phyloP scores from a whole-genome alignment of 2,797 vertebrate genomes.

The Centropyge bicolor region DNA sequence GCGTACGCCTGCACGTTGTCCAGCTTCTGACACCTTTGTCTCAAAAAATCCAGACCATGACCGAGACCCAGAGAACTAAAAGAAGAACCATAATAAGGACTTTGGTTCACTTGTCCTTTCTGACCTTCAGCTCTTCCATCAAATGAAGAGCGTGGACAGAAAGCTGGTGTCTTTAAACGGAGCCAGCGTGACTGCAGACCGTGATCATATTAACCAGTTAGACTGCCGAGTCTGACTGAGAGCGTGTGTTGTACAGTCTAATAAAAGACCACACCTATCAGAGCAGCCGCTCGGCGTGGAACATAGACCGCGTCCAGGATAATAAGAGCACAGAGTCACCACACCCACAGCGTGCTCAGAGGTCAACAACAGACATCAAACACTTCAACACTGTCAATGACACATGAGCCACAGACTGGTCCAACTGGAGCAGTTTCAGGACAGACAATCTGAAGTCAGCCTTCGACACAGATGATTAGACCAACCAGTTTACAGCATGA shows the following conservation, averaged over 20 bases:
- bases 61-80: no score
- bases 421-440: not conserved
- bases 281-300: not conserved
- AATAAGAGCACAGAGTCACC: not conserved
- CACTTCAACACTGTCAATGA: not conserved
- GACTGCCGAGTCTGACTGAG: not conserved
- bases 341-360: not conserved
- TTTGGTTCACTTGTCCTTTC: not conserved
- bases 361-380: not conserved
- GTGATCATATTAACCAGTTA: constrained; percentile 22
- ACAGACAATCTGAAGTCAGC: no score
- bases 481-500: no score
- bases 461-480: no score
- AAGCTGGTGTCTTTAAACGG: not conserved
- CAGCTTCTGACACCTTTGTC: no score
- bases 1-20: no score
- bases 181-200: not conserved
- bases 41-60: no score
- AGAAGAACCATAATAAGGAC: not conserved
- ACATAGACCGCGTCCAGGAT: not conserved
- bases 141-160: not conserved
- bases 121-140: not conserved
- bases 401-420: not conserved
- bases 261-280: constrained; percentile 25
- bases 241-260: not conserved